A percentile compares a stretch with the other conserved stretches of the same genome.
Evolutionary conservation across 2,888 invertebrate species (phyloP).

Genomic region (Clivina fossor): DNA sequence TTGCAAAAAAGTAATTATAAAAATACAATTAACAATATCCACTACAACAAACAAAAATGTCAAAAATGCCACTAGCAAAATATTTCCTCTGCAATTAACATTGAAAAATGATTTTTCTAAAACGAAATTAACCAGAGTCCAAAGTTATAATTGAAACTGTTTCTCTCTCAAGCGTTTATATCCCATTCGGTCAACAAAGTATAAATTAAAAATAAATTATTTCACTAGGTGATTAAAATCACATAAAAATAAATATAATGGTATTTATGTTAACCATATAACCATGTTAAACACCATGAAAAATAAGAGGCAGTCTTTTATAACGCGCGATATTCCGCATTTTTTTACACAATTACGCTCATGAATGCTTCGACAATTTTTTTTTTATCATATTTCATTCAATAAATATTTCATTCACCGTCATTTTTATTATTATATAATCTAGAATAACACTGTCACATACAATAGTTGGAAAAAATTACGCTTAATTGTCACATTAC

Average conservation of each 20-base stretch:
- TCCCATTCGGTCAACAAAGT: no score
- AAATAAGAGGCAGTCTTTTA: constrained; percentile 18
- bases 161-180: no score
- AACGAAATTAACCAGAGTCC: no score
- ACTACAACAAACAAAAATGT: no score
- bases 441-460: constrained; percentile 12
- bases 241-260: constrained; percentile 28
- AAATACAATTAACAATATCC: no score
- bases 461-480: constrained; percentile 23
- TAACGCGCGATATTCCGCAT: constrained; percentile 11
- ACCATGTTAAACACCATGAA: constrained; percentile 16
- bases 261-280: constrained; percentile 21
- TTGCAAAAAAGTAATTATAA: no score
- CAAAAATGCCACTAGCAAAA: no score
- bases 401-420: constrained; percentile 24
- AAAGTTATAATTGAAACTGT: no score
- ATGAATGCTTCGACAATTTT: constrained; percentile 18
- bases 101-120: no score
- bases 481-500: constrained; percentile 23
- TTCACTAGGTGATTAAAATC: constrained; percentile 25
- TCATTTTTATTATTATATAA: constrained; percentile 29
- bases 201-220: constrained; percentile 29
- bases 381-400: constrained; percentile 24
- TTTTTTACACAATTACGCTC: constrained; percentile 24
- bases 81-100: no score